phyloP scores from a whole-genome alignment of 1,140 invertebrate genomes.

The Drosophila orena region DNA sequence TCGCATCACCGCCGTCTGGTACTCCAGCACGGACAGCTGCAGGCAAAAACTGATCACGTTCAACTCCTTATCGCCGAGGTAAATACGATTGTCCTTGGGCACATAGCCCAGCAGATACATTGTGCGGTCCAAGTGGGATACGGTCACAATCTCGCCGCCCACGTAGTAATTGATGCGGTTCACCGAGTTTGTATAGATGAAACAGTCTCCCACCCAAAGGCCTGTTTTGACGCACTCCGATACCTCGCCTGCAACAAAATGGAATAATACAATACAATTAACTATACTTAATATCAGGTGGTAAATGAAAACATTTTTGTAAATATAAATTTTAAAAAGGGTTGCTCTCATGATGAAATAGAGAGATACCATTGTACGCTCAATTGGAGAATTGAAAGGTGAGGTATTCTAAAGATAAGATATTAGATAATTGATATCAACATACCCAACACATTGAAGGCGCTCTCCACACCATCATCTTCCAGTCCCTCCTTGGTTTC shows the following conservation, averaged over 20 bases:
- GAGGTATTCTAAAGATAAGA: not conserved
- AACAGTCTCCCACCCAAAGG: conserved; percentile 99
- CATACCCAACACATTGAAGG: conserved; percentile 93
- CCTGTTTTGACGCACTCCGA: conserved; percentile 98
- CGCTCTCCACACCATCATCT: conserved; percentile 98
- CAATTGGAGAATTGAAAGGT: not conserved
- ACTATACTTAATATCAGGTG: too few species aligned
- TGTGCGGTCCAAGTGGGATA: conserved; percentile 97
- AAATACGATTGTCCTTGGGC: conserved; percentile 97
- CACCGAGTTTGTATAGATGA: conserved; percentile 99
- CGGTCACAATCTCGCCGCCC: conserved; percentile 99
- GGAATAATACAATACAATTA: conserved; percentile 12
- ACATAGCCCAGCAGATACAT: conserved; percentile 98
- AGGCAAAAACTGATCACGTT: conserved; percentile 96
- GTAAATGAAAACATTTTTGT: too few species aligned
- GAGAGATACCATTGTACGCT: not conserved
- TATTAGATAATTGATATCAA: conserved; percentile 1
- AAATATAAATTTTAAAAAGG: not conserved
- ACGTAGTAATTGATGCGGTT: conserved; percentile 99
- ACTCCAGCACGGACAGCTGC: conserved; percentile 97
- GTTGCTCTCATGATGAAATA: not conserved
- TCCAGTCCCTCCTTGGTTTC: conserved; percentile 91
- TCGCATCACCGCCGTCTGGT: conserved; percentile 99
- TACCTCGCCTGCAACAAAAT: conserved; percentile 87
- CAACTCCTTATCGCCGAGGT: conserved; percentile 98